Percentiles rank a stretch among this genome's conserved stretches.
These are phyloP conservation scores for Myotis brandtii DNA, from an alignment of 2,113 vertebrate genomes.

Conservation along the genomic window DNA sequence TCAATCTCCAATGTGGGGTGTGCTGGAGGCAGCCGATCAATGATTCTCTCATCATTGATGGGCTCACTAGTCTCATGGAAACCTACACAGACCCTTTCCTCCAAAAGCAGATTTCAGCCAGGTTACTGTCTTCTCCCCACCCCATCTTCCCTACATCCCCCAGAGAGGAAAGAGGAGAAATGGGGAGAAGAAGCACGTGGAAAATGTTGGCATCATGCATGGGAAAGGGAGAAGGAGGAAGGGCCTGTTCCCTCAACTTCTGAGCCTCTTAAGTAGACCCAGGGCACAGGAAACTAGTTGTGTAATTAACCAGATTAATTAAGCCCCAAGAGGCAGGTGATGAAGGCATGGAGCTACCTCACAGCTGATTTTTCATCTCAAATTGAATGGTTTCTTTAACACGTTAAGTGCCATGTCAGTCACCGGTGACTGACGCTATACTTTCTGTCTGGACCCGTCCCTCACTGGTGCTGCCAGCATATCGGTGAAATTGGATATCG, in stretches of 20 bases:
- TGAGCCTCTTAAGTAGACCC: neutral
- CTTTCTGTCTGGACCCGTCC: too few relatives aligned
- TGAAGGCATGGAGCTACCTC: neutral
- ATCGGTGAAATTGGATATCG: too few relatives aligned
- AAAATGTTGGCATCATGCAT: neutral
- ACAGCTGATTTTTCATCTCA: neutral
- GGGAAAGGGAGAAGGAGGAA: neutral
- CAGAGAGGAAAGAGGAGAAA: neutral
- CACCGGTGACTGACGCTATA: too few relatives aligned
- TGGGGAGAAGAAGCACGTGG: neutral
- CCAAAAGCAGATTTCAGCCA: slow-evolving; percentile 22
- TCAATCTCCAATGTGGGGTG: too few relatives aligned
- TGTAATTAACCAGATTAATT: neutral
- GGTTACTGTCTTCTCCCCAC: neutral
- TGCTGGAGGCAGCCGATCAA: too few relatives aligned
- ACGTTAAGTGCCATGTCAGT: too few relatives aligned
- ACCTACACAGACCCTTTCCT: neutral
- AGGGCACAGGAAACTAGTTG: neutral
- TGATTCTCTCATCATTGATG: too few relatives aligned
- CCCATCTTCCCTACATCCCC: neutral
- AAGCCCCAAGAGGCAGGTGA: neutral
- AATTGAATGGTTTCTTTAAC: neutral
- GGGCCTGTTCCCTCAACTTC: neutral
- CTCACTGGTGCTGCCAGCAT: too few relatives aligned
- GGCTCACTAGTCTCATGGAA: neutral